These are phyloP conservation scores for Campoletis raptor DNA, from an alignment of 2,888 invertebrate species.

Conservation along the genomic window DNA sequence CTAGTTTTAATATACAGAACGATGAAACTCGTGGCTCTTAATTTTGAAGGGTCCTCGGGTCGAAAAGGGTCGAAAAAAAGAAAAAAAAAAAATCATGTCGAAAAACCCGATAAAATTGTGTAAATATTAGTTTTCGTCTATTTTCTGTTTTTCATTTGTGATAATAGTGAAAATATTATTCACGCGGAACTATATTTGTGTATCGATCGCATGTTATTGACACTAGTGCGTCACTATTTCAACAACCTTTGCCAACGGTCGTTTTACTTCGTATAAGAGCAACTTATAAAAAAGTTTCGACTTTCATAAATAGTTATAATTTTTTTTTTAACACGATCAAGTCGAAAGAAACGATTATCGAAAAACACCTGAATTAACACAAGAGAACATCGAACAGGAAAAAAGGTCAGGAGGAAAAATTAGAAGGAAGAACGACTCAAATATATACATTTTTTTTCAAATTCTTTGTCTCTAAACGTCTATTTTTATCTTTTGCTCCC, in stretches of 20 bases:
- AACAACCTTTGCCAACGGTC: neutral
- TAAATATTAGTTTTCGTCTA: neutral
- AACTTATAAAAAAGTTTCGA: neutral
- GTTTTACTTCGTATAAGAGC: neutral
- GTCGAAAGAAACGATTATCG: neutral
- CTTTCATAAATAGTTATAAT: neutral
- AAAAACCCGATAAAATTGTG: neutral
- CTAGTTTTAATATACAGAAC: neutral
- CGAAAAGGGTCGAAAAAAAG: neutral
- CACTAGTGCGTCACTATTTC: constrained; percentile 4
- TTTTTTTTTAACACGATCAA: too few relatives aligned
- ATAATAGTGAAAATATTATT: neutral
- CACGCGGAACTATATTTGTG: neutral
- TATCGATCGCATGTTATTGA: constrained; percentile 4
- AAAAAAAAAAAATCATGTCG: neutral
- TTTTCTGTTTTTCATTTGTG: neutral
- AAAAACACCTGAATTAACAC: neutral
- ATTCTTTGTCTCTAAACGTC: neutral
- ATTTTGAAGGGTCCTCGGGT: neutral
- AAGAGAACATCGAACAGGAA: neutral
- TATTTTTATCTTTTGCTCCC: constrained; percentile 13
- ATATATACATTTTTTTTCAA: neutral
- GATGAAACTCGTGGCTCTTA: neutral
- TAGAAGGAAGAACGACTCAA: neutral
- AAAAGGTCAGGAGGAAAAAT: neutral